A percentile compares a stretch with the other conserved stretches of the same genome.
Evolutionary conservation across 2,888 invertebrate species (phyloP).

Genomic region (Invenusta paracnida): DNA sequence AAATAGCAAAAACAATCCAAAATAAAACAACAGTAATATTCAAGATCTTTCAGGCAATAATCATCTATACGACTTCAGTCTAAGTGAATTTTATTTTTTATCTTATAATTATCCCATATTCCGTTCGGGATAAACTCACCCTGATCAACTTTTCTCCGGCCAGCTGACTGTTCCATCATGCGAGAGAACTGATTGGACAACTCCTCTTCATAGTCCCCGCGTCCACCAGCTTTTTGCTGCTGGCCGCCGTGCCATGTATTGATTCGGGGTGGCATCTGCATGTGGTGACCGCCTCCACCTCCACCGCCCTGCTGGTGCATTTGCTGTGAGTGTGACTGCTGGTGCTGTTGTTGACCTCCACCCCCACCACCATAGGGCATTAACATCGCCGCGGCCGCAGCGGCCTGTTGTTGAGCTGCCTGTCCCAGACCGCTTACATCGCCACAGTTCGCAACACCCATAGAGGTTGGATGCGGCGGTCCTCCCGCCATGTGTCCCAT

Average conservation of each 20-base stretch:
- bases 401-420: too few species aligned
- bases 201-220: not conserved
- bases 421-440: too few species aligned
- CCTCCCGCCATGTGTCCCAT: not conserved
- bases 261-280: not conserved
- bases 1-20: too few species aligned
- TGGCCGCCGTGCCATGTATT: constrained; percentile 2
- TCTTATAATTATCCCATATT: too few species aligned
- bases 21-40: too few species aligned
- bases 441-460: not conserved
- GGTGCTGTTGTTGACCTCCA: not conserved
- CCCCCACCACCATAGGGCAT: too few species aligned
- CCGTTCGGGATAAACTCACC: too few species aligned
- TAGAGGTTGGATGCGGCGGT: not conserved
- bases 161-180: constrained; percentile 4
- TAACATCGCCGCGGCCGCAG: too few species aligned
- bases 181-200: not conserved
- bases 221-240: not conserved
- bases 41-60: too few species aligned
- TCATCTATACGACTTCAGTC: too few species aligned
- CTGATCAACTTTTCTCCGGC: not conserved
- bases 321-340: not conserved
- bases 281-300: not conserved
- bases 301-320: not conserved
- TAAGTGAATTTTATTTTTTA: too few species aligned